Conservation (phyloP, 2,113 vertebrate species). For the Myiopsitta monachus region DNA sequence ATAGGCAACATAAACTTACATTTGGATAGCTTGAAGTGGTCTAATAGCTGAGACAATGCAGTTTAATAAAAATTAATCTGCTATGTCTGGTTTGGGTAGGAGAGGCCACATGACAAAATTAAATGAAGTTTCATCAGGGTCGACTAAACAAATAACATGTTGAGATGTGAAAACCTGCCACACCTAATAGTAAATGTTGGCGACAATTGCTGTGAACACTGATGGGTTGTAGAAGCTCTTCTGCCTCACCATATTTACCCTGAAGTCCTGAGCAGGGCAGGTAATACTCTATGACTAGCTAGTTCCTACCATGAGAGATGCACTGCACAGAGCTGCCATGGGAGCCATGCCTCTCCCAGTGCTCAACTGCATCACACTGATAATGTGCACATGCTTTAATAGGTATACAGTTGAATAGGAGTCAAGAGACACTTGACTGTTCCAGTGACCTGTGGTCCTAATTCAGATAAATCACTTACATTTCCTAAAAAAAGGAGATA, state of each 20-base stretch:
- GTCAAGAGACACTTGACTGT: not conserved
- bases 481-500: not conserved
- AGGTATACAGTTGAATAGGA: not conserved
- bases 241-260: not conserved
- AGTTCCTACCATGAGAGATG: not conserved
- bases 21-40: not conserved
- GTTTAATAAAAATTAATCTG: not conserved
- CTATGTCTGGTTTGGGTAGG: not conserved
- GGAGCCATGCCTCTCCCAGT: not conserved
- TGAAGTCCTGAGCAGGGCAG: not conserved
- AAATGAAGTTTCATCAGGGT: not conserved
- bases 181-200: not conserved
- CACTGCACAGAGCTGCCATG: not conserved
- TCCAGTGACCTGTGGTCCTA: not conserved
- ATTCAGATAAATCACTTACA: not conserved
- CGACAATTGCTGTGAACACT: not conserved
- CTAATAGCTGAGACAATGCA: not conserved
- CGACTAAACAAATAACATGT: not conserved
- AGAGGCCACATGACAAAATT: not conserved
- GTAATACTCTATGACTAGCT: not conserved
- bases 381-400: not conserved
- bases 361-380: not conserved
- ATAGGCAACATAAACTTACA: not conserved
- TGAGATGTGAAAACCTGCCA: not conserved
- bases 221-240: not conserved